Evolutionary conservation across 2,888 invertebrate species (phyloP), one percentile per base, ranked within the genome.

Genomic region (Cantharis nigra): DNA sequence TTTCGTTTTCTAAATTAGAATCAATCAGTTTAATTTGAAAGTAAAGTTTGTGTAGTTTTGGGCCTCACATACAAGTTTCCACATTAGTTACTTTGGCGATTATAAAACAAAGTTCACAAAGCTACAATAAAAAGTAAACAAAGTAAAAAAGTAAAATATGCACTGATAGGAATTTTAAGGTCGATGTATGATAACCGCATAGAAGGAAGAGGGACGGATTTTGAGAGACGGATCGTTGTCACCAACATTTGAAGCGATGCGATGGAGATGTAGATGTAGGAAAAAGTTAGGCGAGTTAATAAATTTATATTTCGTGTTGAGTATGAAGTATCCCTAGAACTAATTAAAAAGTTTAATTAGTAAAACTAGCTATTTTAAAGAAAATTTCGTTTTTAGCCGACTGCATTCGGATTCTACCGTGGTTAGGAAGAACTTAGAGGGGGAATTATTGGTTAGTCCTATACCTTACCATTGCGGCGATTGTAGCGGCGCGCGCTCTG

Each of bases 321-420:
- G 18, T 49, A 20, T 70, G n/a, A n/a, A 49, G 33, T 65, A 67
- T 76, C 63, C 76, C 69, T 69, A 67, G 26, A 70, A n/a, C 28
- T 76, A 80, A 76, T 80, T 80, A 78, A 76, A 73, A 77, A 74
- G 73, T 78, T 76, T 81, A 81, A 79, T 82, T 80, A 81, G 69
- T 76, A 82, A 81, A 82, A 80, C 78, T 79, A 78, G 73, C 76
- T 77, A 77, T 79, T 81, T 82, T 81, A 77, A 80, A 79, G 80
- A 81, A 79, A 78, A 81, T 81, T 80, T 85, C 86, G 86, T 85
- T 85, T 85, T 86, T 85, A 85, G 81, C 85, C 86, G 87, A 81
- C 78, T 80, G 79, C 79, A 82, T 83, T 86, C 87, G 87, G 86
- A 79, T 81, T 80, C 71, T 80, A 80, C 82, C 85, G 86, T 84